Conservation (phyloP, 2,113 vertebrate genomes). For the Tachuris rubrigastra region DNA sequence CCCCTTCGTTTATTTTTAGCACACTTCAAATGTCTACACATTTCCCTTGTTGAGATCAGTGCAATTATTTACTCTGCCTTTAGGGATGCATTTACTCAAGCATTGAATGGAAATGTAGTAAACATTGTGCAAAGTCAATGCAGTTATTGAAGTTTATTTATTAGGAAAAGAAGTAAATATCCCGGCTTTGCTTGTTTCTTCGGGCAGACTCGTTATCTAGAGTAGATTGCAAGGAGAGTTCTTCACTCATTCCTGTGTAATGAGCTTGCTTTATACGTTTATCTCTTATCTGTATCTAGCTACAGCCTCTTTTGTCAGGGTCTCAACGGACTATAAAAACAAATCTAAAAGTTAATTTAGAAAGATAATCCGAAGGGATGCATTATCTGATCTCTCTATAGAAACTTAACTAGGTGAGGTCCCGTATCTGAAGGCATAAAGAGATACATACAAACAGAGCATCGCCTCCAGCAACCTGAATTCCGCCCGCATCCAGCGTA, state of each 20-base stretch:
- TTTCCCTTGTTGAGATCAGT: conserved; percentile 67
- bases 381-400: conserved; percentile 39
- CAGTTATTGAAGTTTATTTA: conserved; percentile 68
- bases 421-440: background rate
- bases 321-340: conserved; percentile 55
- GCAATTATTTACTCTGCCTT: conserved; percentile 75
- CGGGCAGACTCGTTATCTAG: conserved; percentile 51
- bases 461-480: background rate
- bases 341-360: conserved; percentile 58
- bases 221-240: conserved; percentile 31
- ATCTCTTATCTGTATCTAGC: conserved; percentile 9
- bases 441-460: background rate
- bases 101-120: conserved; percentile 60
- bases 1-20: conserved; percentile 76
- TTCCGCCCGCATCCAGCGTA: background rate
- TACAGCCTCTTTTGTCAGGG: conserved; percentile 10
- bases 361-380: conserved; percentile 37
- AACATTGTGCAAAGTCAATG: conserved; percentile 51
- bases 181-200: conserved; percentile 5
- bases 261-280: conserved; percentile 25
- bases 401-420: conserved; percentile 4
- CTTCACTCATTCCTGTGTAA: background rate
- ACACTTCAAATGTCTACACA: conserved; percentile 70
- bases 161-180: conserved; percentile 63
- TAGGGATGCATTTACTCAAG: conserved; percentile 72